Evolutionary conservation across 2,113 vertebrate genomes (phyloP).

Genomic region (Irena cyanogastra): DNA sequence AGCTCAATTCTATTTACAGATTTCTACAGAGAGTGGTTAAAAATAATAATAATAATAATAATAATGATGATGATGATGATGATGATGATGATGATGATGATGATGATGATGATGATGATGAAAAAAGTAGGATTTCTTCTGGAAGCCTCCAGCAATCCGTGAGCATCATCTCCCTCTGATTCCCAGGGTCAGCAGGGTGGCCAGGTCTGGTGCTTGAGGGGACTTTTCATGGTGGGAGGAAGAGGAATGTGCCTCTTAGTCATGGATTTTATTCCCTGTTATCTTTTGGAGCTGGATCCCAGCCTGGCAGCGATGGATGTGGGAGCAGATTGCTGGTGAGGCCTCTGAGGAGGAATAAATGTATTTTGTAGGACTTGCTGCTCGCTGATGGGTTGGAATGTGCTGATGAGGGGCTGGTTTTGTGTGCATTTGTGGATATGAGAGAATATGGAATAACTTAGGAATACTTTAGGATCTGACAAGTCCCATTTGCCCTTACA

Average conservation of each 20-base stretch:
- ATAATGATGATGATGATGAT: background rate
- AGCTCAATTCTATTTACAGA: background rate
- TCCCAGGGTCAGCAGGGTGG: background rate
- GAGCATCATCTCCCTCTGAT: background rate
- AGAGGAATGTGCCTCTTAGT: background rate
- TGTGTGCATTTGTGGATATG: accelerated
- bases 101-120: background rate
- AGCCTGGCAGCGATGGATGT: background rate
- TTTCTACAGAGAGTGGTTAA: background rate
- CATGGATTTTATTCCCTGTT: background rate
- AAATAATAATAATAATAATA: background rate
- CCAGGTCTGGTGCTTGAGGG: background rate
- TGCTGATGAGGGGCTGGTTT: background rate
- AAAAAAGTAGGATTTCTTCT: background rate
- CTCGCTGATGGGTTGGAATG: accelerated
- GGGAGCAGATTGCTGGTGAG: background rate
- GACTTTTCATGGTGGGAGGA: background rate
- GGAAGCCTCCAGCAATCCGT: background rate
- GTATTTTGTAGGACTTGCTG: background rate
- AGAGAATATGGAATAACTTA: accelerated
- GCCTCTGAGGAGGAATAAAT: background rate
- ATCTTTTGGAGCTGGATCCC: background rate
- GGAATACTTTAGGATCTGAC: background rate
- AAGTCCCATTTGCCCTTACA: background rate
- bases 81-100: background rate